Percentiles rank a stretch among this genome's conserved stretches.
These are phyloP conservation scores for Trichopoda pennipes DNA, from an alignment of 2,888 invertebrate species.

Conservation along the genomic window DNA sequence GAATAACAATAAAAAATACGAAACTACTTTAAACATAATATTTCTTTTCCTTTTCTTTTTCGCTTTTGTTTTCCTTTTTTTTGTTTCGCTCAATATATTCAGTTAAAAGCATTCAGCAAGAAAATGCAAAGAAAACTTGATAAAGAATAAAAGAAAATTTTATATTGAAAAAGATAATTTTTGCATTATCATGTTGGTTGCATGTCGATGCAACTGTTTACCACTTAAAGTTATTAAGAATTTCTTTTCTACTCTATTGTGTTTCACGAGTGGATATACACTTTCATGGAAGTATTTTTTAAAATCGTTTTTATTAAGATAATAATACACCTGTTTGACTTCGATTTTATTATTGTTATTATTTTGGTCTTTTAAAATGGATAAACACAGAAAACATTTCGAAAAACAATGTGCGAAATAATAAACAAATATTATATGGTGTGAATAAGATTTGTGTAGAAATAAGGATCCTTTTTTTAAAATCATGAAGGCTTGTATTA, in stretches of 20 bases:
- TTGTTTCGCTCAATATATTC: background rate
- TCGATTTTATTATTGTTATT: constrained; percentile 39
- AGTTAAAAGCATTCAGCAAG: constrained; percentile 38
- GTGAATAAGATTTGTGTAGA: too few species aligned
- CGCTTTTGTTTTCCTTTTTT: background rate
- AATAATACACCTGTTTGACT: constrained; percentile 50
- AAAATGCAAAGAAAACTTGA: background rate
- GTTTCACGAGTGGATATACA: background rate
- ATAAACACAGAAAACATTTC: background rate
- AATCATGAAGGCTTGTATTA: too few species aligned
- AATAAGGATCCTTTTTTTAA: too few species aligned
- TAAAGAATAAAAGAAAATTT: background rate
- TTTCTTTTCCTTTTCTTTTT: constrained; percentile 10
- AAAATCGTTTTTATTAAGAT: constrained; percentile 35
- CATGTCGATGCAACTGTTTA: constrained; percentile 32
- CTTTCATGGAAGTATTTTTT: constrained; percentile 15
- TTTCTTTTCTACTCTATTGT: constrained; percentile 24
- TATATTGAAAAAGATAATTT: background rate
- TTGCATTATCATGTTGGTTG: background rate
- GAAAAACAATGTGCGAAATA: constrained; percentile 37
- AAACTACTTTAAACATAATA: constrained; percentile 8
- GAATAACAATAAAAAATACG: constrained; percentile 36
- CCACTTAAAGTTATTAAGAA: constrained; percentile 58
- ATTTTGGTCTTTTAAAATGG: background rate
- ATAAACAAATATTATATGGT: too few species aligned